Conservation (phyloP, 2,888 invertebrate genomes). For the Argynnis bischoffii region DNA sequence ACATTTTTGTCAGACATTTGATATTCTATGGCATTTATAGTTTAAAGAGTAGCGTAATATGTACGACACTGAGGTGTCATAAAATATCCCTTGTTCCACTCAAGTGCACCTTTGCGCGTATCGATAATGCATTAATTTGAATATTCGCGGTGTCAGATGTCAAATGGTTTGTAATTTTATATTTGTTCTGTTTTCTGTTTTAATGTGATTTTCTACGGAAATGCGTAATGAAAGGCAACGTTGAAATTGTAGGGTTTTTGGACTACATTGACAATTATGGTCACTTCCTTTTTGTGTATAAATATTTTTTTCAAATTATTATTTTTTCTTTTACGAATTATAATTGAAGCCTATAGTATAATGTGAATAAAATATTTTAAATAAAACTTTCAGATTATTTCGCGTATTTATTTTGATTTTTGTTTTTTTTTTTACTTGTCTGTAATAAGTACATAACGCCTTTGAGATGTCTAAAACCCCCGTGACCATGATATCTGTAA, state of each 20-base stretch:
- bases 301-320: too few relatives aligned
- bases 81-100: constrained; percentile 67
- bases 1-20: not conserved
- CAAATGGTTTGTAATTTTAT: constrained; percentile 80
- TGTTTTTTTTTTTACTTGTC: too few relatives aligned
- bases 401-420: too few relatives aligned
- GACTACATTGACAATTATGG: constrained; percentile 34
- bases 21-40: not conserved
- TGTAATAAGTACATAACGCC: too few relatives aligned
- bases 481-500: too few relatives aligned
- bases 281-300: too few relatives aligned
- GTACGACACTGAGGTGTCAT: constrained; percentile 53
- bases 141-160: constrained; percentile 83
- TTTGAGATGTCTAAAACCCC: too few relatives aligned
- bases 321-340: too few relatives aligned
- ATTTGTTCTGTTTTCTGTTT: constrained; percentile 62
- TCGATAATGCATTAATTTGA: constrained; percentile 82
- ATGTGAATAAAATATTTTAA: too few relatives aligned
- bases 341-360: too few relatives aligned
- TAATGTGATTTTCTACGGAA: constrained; percentile 66
- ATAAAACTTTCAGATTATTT: too few relatives aligned
- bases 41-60: constrained; percentile 1
- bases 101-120: constrained; percentile 73
- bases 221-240: constrained; percentile 46
- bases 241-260: constrained; percentile 37